Evolutionary conservation across 92 coral and sea anemone species (phyloP).

Genomic region (Desmophyllum pertusum): DNA sequence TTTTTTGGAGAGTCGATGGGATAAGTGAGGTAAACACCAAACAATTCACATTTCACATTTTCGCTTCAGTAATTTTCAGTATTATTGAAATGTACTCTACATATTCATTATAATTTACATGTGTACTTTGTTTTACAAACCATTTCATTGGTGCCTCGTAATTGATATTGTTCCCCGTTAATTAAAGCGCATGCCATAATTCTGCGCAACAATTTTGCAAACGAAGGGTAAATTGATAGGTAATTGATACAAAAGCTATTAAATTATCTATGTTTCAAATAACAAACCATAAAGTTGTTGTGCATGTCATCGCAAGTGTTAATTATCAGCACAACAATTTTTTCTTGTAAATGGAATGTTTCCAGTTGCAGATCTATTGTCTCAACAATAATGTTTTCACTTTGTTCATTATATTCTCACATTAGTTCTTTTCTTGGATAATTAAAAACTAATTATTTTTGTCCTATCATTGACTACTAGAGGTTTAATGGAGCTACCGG

Average conservation of each 20-base stretch:
- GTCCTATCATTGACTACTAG: conserved; percentile 41
- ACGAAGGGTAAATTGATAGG: neutral
- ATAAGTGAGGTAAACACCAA: neutral
- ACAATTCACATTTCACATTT: neutral
- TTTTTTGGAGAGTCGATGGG: neutral
- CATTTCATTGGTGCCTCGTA: neutral
- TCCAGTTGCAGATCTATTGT: neutral
- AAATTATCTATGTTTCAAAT: neutral
- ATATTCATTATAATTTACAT: neutral
- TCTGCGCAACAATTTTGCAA: neutral
- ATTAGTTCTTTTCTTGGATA: neutral
- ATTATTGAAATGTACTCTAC: neutral
- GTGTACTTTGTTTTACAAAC: neutral
- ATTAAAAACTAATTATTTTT: neutral
- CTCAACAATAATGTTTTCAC: neutral
- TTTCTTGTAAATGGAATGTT: neutral
- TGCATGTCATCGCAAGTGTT: neutral
- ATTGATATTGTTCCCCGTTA: neutral
- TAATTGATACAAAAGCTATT: neutral
- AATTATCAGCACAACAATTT: neutral
- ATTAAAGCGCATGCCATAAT: neutral
- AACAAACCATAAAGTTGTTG: neutral
- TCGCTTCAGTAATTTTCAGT: neutral
- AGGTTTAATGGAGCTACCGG: conserved; percentile 99
- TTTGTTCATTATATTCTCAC: no score